Base-by-base conservation (phyloP, 2,888 invertebrate species). In the Andrena camellia region DNA sequence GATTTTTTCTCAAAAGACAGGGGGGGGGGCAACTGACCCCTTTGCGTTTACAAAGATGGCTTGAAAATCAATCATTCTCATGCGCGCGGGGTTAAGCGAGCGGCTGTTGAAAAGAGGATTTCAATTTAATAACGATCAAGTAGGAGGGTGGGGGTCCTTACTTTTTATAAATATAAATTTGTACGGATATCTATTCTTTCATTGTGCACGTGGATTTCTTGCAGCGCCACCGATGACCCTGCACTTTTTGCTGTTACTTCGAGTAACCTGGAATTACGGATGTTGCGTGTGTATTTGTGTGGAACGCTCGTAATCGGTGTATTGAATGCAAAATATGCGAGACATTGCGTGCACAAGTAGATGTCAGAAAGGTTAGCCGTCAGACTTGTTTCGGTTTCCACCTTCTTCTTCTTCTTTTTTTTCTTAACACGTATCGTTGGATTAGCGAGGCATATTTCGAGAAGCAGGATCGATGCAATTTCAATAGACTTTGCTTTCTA, bases 321-420 rank as follows among this genome's bases (percentile, higher is more conserved):
- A 92, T 92, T 91, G 88, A 90, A 92, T 92, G 92, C 90, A 92
- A 92, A 92, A 86, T 88, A 85, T 78, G 74, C 72, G 75, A 60
- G 85, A 78, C 86, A 77, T 81, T 81, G 83, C 83, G 80, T 88
- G 81, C 88, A 90, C 90, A 89, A 90, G 78, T 87, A 89, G 89
- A 90, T 90, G 91, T 91, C 92, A 91, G 88, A 86, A 85, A 91
- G 91, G 90, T 92, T 90, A 91, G 59, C 81, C 84, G 80, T 26
- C 52, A 54, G 50, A 6, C 54, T 52, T 59, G 31, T 70, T 63
- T 57, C 26, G 20, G 7, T 69, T 31, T 54, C n/a, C 2, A 63
- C 13, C 13, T 57, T 50, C 7, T 60, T 50, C 35, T 29, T 59
- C 29, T 35, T 1, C 31, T 33, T 33, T 1, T 10, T 35, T 35